These are phyloP conservation scores for Deroplatys truncata DNA, from an alignment of 2,888 invertebrate species.

Conservation along the genomic window DNA sequence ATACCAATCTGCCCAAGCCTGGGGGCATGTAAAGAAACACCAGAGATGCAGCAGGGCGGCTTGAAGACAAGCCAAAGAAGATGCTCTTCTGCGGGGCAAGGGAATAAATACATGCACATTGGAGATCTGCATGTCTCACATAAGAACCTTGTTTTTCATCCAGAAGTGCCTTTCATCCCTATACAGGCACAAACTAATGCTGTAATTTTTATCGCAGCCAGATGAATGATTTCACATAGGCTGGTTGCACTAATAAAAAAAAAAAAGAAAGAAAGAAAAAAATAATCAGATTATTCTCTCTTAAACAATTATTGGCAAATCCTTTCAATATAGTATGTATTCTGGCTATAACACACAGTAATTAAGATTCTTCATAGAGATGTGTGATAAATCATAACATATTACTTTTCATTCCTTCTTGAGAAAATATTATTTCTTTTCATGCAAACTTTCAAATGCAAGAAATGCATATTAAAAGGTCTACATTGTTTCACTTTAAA, in stretches of 20 bases:
- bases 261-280: too few species aligned
- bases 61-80: not conserved
- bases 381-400: not conserved
- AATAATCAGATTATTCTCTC: not conserved
- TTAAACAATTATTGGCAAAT: not conserved
- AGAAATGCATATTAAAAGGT: not conserved
- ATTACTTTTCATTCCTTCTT: not conserved
- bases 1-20: constrained; percentile 84
- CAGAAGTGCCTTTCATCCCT: constrained; percentile 5
- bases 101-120: not conserved
- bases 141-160: not conserved
- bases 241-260: not conserved
- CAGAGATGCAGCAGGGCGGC: not conserved
- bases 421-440: not conserved
- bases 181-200: not conserved
- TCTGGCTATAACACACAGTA: not conserved
- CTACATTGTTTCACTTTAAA: not conserved
- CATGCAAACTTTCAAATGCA: not conserved
- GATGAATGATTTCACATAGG: not conserved
- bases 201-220: not conserved
- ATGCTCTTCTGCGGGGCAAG: not conserved
- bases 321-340: not conserved
- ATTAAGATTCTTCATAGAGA: not conserved
- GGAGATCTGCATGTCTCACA: not conserved
- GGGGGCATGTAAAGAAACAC: constrained; percentile 57